These are phyloP conservation scores for Odobenus rosmarus DNA, from an alignment of 2,113 vertebrate genomes.

Conservation along the genomic window DNA sequence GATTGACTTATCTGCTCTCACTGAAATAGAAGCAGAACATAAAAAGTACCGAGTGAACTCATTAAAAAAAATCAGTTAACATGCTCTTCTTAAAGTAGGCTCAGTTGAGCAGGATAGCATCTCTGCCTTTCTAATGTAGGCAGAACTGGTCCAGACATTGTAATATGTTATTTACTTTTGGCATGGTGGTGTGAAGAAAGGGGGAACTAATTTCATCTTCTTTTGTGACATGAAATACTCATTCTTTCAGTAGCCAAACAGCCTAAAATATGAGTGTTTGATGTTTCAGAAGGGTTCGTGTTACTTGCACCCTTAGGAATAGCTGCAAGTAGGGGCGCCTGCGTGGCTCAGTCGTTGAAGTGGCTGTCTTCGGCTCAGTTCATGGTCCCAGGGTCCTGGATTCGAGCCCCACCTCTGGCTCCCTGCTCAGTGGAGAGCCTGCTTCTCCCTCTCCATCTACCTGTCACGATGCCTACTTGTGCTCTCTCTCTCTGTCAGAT, in stretches of 20 bases:
- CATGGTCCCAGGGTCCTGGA: too few species aligned
- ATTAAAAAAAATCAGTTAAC: constrained; percentile 16
- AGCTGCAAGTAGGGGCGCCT: background rate
- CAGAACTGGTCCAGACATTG: background rate
- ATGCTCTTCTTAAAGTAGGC: background rate
- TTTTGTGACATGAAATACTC: background rate
- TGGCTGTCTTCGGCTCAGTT: too few species aligned
- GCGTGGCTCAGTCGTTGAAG: too few species aligned
- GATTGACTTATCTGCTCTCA: background rate
- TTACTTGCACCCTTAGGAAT: background rate
- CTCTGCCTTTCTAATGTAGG: background rate
- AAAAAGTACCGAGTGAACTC: background rate
- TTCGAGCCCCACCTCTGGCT: too few species aligned
- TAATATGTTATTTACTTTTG: constrained; percentile 15
- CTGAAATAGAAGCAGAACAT: background rate
- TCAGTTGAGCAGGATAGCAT: background rate
- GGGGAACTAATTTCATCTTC: background rate
- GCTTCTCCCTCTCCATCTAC: too few species aligned
- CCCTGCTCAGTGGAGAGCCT: too few species aligned
- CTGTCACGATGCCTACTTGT: too few species aligned
- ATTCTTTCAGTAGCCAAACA: background rate
- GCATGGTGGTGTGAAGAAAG: background rate
- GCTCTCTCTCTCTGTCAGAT: too few species aligned
- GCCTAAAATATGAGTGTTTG: background rate
- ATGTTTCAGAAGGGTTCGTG: background rate